Evolutionary conservation across 1,140 invertebrate species (phyloP).

Genomic region (Venturia canescens): DNA sequence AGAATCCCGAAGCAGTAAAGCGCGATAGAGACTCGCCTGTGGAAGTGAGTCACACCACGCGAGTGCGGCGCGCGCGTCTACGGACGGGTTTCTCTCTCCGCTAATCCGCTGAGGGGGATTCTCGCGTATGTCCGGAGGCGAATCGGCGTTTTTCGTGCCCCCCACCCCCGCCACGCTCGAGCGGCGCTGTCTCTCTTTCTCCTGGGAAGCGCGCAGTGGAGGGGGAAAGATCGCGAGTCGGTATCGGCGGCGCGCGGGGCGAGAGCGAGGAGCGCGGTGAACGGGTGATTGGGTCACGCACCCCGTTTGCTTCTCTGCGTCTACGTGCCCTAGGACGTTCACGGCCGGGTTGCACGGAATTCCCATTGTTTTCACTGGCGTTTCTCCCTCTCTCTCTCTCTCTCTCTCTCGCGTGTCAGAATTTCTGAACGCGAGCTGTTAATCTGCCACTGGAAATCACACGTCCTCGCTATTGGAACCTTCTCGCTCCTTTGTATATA

Average conservation of each 20-base stretch:
- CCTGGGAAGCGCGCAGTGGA: neutral
- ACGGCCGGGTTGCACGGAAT: slow-evolving; percentile 70
- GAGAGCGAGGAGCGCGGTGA: slow-evolving; percentile 59
- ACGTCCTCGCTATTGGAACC: too few species aligned
- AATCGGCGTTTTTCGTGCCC: slow-evolving; percentile 3
- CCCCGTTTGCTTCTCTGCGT: slow-evolving; percentile 61
- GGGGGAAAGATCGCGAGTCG: slow-evolving; percentile 8
- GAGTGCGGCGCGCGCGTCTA: slow-evolving; percentile 57
- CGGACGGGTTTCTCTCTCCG: slow-evolving; percentile 48
- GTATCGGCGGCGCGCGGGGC: slow-evolving; percentile 47
- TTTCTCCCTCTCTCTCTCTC: neutral
- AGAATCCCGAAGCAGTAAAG: slow-evolving; percentile 63
- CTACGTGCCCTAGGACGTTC: slow-evolving; percentile 73
- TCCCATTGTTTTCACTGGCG: slow-evolving; percentile 60
- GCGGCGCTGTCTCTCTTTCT: neutral
- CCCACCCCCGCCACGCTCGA: neutral
- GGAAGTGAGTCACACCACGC: slow-evolving; percentile 69
- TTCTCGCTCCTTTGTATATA: neutral
- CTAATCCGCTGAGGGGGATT: neutral
- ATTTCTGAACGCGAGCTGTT: too few species aligned
- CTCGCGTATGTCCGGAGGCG: slow-evolving; percentile 23
- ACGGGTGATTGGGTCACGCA: slow-evolving; percentile 74
- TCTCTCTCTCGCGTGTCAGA: neutral
- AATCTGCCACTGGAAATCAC: too few species aligned
- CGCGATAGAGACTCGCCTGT: slow-evolving; percentile 51